Evolutionary conservation across 2,797 vertebrate genomes (phyloP), one percentile per base, ranked within the genome.

Genomic region (Phrynocephalus forsythii): DNA sequence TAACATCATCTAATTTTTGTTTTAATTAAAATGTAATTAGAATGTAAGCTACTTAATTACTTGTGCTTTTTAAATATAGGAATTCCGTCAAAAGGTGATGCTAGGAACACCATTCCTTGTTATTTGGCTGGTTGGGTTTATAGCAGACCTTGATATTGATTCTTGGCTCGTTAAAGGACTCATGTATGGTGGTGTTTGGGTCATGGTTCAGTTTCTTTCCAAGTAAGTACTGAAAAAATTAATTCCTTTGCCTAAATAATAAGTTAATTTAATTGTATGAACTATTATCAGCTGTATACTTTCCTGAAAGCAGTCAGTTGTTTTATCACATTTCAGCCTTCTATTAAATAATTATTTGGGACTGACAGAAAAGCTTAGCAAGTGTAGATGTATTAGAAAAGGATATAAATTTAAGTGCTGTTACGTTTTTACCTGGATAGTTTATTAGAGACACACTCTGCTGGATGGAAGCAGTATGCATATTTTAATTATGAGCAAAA

Each of bases 81-180:
- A 99, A 95, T 98, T 99, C 95, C 97, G 99, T 63, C 99, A 99
- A 97, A 99, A 99, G 96, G 98, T 99, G 94, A 99, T 99, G 99
- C 96, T 99, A 92, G 99, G 98, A 91, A 99, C 99, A 11, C 99
- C 99, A n/a, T 99, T 99, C 93, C 95, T 99, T 86, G 98, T 99
- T 93, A 99, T 99, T 96, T 99, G 99, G 99, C 94, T 99, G 52
- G 98, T 99, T 90, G 99, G 99, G 56, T 99, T 99, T 97, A 99
- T 99, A 91, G 99, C 99, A 84, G 98, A 99, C 96, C 97, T 99
- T 92, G 98, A 99, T 95, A 98, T 99, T 52, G 99, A 99, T 96
- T 99, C 99, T 79, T 99, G 99, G 99, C 97, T 99, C 87, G 98
- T 99, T 93, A 99, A 99, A 94, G 98, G 98, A 92, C 89, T 98